Base-by-base conservation (phyloP, 2,797 vertebrate species). In the Balearica regulorum region DNA sequence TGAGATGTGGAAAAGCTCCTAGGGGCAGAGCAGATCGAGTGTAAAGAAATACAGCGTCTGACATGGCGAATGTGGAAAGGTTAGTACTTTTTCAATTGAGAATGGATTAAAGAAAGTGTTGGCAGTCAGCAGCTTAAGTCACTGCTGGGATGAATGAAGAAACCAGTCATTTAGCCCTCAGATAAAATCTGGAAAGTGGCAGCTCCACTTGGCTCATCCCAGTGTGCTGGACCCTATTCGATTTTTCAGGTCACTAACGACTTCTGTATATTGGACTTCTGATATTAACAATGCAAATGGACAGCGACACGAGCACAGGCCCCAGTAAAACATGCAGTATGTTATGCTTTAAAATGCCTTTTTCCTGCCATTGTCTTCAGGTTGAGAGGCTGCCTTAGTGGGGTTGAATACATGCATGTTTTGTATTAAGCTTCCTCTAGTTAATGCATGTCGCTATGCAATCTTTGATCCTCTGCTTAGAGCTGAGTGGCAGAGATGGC, bases 61-160 rank as follows among this genome's bases (percentile, higher is more conserved):
- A 62, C 28, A 51, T 2, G 2, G 17, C 1, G 1, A 73, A 57
- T 0, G 1, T 25, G 22, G 20, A 68, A 88, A 70, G 28, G 28
- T 77, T 48, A 89, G 54, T 9, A 22, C 12, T 51, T 88, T 93
- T 93, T 78, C 44, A 75, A 0, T 2, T 83, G 35, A n/a, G 51
- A 85, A 75, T 29, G 5, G 33, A 57, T 77, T 46, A 41, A 78
- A 81, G 33, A 80, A 77, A 85, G 16, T n/a, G 24, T 31, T 72
- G n/a, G 17, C 37, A 57, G 18, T 24, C 49, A 69, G 44, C 53
- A 12, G 39, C 17, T 83, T 76, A 86, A 85, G 49, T 80, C 55
- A 64, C 53, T 61, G 16, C 10, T 78, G n/a, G 25, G 25, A 64
- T 43, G 26, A 64, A n/a, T 43, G 61, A 64, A 57, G n/a, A 80